Base-by-base conservation (phyloP, 2,797 vertebrate species). In the Poeciliopsis presidionis region DNA sequence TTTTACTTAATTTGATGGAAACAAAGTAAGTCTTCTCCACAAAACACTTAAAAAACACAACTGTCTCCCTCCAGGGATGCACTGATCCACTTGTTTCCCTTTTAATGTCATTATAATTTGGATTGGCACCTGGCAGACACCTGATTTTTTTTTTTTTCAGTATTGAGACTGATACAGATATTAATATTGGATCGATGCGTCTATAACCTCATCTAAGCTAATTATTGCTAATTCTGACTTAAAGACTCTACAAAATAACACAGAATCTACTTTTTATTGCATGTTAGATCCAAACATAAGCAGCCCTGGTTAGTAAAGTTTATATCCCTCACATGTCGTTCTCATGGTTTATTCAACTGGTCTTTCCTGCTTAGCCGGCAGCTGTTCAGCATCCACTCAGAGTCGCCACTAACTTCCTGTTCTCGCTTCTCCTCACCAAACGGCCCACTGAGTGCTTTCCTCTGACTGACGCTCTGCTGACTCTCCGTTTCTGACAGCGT, bases 401-500 rank as follows among this genome's bases (percentile, higher is more conserved):
- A 22, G 20, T 39, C 63, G 5, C 33, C 20, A 36, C 63, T 57
- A 47, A 74, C 41, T 39, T 39, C 36, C 46, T 33, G 43, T 55
- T n/a, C 43, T 18, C 74, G 72, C 47, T 61, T 36, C 39, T 67
- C 51, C 59, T 78, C 49, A 12, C 69, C 53, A 67, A 77, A 8
- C 20, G 63, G 7, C 65, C 25, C 25, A 18, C 74, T 72, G 30
- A 83, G 57, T 73, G 81, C 73, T 79, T 18, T 5, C 45, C 30
- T 61, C 1, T 49, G 86, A 86, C 0, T 49, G 86, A 86, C 1
- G 43, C 69, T 74, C 47, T 85, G 88, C 87, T 90, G 90, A 90
- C 82, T 18, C 59, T 41, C 13, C 7, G 43, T 55, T 88, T 75
- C 4, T 81, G 81, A 88, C 83, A 75, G 63, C 79, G 55, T n/a